Base-by-base conservation (phyloP, 2,113 vertebrate genomes). In the Herpailurus yagouaroundi region DNA sequence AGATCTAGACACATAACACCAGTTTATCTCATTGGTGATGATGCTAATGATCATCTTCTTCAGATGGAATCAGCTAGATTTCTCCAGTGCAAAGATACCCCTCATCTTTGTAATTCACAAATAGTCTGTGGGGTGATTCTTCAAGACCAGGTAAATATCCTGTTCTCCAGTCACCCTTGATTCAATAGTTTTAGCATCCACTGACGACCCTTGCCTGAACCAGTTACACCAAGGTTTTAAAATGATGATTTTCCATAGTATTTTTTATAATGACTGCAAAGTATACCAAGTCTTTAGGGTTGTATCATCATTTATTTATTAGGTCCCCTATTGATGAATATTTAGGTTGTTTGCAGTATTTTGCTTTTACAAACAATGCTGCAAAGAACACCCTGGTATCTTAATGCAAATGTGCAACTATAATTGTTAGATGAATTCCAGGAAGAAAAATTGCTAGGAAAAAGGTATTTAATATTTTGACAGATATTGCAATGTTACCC, bases 331-430 rank as follows among this genome's bases (percentile, higher is more conserved):
- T 7, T 73, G 48, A 25, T 69, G 16, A 52, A 41, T 63, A 69
- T 57, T 96, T 94, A 85, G 27, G 4, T 80, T 74, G 52, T 71
- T 80, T 84, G n/a, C 18, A 71, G 16, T 57, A 23, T 92, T 79
- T 84, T 92, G 95, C 83, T 71, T 2, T 85, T 92, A 74, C 11
- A 89, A 85, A 92, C 5, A 89, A 64, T 92, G 29, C 79, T 95
- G 31, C 36, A 83, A 88, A 82, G n/a, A 60, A 52, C 29, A 69
- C 15, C n/a, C 29, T 94, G 60, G 1, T 45, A 52, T 94, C 55
- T 90, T 36, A 48, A 82, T 45, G 41, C 27, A 95, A 66, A 55
- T 45, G 29, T 77, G 18, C 29, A 91, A 57, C 19, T 52, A 7
- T 73, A 89, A n/a, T n/a, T 89, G 27, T 92, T 55, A 66, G 36